phyloP scores from a whole-genome alignment of 2,888 invertebrate species.

The Spilosoma lubricipeda region DNA sequence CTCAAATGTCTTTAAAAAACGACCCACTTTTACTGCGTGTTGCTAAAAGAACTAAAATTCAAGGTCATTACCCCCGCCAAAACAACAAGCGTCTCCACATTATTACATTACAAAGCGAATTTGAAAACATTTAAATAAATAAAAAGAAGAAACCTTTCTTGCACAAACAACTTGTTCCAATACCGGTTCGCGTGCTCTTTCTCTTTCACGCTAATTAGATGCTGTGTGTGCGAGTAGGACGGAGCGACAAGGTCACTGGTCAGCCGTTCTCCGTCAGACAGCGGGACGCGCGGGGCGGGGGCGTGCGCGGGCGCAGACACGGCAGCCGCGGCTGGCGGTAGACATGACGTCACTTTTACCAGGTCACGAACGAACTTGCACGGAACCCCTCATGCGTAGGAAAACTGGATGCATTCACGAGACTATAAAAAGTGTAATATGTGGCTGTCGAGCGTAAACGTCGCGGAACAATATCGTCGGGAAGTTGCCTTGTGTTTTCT shows the following conservation, averaged over 20 bases:
- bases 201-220: conserved; percentile 60
- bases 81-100: conserved; percentile 71
- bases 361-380: conserved; percentile 71
- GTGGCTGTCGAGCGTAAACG: conserved; percentile 63
- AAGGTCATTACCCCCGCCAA: conserved; percentile 78
- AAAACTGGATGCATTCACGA: conserved; percentile 74
- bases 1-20: conserved; percentile 36
- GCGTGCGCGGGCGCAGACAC: conserved; percentile 78
- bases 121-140: conserved; percentile 81
- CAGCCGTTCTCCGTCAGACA: conserved; percentile 82
- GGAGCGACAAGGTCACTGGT: conserved; percentile 83
- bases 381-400: conserved; percentile 78
- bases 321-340: conserved; percentile 63
- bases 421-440: conserved; percentile 64
- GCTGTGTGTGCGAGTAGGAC: conserved; percentile 65
- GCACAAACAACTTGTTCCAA: conserved; percentile 78
- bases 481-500: conserved; percentile 36
- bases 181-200: conserved; percentile 66
- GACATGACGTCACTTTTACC: conserved; percentile 78
- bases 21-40: conserved; percentile 62
- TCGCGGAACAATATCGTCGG: conserved; percentile 55
- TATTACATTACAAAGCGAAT: conserved; percentile 78
- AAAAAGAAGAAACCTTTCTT: conserved; percentile 79
- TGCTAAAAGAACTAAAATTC: conserved; percentile 67
- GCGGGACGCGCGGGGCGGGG: conserved; percentile 72